Evolutionary conservation across 2,797 vertebrate species (phyloP), one percentile per base, ranked within the genome.

Genomic region (Sebastes iracundus): DNA sequence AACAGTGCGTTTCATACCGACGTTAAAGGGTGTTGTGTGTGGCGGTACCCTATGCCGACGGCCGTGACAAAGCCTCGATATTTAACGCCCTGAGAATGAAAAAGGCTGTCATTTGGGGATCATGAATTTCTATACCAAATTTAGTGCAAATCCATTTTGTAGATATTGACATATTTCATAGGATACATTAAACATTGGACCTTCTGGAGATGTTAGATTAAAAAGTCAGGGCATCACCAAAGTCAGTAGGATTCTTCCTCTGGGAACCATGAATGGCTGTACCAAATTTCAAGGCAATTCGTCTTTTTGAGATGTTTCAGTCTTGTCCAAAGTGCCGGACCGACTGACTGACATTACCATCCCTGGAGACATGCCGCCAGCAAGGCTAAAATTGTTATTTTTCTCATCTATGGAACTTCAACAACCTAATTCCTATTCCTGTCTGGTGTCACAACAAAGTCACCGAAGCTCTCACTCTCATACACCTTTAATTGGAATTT

Each of bases 401-500:
- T 62, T 33, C n/a, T 72, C 18, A 49, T 66, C 20, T 67, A 28
- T 32, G 35, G 2, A 75, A 63, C 28, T 16, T 56, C 16, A 46
- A 71, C 8, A 70, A 28, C 2, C 66, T 63, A 65, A 75, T 85
- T 49, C 55, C 64, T 52, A 80, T 66, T 35, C 49, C 53, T 69
- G 49, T 63, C 42, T 84, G 3, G 25, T 59, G 32, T 80, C 61
- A 75, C 56, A 72, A 53, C 80, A 78, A 88, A 63, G 28, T 55
- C 25, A 23, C 27, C 20, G 11, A 63, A 65, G 52, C 72, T 63
- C 76, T 77, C 76, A 65, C 42, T 55, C 59, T 79, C 74, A 74
- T 58, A 33, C 66, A 89, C 79, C 74, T 83, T 84, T 82, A 88
- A 90, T 78, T 58, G 23, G 75, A 85, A 87, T 89, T 87, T 79